phyloP scores from a whole-genome alignment of 2,888 invertebrate genomes.

The Folsomia candida region DNA sequence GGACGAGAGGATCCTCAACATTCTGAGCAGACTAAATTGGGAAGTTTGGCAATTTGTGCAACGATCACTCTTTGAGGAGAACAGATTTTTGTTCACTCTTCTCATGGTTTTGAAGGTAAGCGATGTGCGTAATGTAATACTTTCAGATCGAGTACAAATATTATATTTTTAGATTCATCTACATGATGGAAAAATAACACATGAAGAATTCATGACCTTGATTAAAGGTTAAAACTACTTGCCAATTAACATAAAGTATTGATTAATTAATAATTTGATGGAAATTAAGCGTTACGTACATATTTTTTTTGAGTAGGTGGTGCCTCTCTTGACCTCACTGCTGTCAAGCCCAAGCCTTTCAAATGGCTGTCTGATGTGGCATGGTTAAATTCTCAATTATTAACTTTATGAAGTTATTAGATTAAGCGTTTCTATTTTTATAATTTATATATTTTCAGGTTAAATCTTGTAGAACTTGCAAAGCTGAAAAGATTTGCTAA shows the following conservation, averaged over 20 bases:
- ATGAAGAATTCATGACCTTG: constrained; percentile 89
- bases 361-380: constrained; percentile 93
- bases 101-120: constrained; percentile 96
- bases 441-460: too few species aligned
- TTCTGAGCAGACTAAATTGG: constrained; percentile 81
- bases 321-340: constrained; percentile 88
- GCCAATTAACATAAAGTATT: too few species aligned
- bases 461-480: constrained; percentile 91
- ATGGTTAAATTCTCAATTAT: too few species aligned
- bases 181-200: constrained; percentile 74
- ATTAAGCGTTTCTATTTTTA: too few species aligned
- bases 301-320: constrained; percentile 63
- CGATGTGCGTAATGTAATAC: too few species aligned
- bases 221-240: constrained; percentile 72
- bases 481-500: constrained; percentile 76
- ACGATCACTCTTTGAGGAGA: constrained; percentile 86
- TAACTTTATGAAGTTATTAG: too few species aligned
- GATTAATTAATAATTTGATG: too few species aligned
- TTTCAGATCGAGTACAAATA: too few species aligned
- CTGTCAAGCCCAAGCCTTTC: constrained; percentile 87
- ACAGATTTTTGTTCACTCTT: constrained; percentile 84
- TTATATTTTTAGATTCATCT: too few species aligned
- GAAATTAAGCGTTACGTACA: too few species aligned
- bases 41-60: constrained; percentile 91
- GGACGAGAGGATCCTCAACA: constrained; percentile 81